These are phyloP conservation scores for Drosophila mulleri DNA, from an alignment of 2,888 invertebrate species.

Conservation along the genomic window DNA sequence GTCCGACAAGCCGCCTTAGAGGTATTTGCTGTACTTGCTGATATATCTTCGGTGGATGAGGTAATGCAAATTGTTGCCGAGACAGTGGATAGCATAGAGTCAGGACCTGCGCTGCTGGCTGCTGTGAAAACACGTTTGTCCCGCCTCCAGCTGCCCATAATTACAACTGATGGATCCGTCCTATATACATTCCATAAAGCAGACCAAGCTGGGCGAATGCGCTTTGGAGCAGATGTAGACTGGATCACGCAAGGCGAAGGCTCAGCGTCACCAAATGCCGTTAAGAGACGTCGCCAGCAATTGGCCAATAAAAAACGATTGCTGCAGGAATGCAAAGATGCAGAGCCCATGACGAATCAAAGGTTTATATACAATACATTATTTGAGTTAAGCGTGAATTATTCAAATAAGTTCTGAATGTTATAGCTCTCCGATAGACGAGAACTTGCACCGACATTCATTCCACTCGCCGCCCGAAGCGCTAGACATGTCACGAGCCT, in stretches of 20 bases:
- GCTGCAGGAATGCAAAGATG: conserved; percentile 26
- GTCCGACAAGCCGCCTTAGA: conserved; percentile 93
- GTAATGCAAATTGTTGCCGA: conserved; percentile 88
- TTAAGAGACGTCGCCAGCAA: conserved; percentile 75
- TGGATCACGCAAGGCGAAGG: conserved; percentile 90
- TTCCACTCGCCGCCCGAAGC: conserved; percentile 74
- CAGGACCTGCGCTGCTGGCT: conserved; percentile 87
- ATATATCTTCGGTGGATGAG: conserved; percentile 88
- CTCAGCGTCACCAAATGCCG: conserved; percentile 87
- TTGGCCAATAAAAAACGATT: conserved; percentile 32
- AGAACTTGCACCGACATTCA: conserved; percentile 62
- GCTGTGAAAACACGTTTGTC: conserved; percentile 91
- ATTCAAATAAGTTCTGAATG: neutral
- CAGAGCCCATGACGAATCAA: conserved; percentile 15
- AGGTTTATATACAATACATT: conserved; percentile 24
- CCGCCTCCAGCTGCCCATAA: conserved; percentile 90
- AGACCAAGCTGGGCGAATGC: conserved; percentile 41
- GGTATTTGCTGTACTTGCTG: conserved; percentile 91
- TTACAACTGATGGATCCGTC: conserved; percentile 90
- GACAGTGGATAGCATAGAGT: conserved; percentile 85
- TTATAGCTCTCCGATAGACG: conserved; percentile 47
- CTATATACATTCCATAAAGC: conserved; percentile 88
- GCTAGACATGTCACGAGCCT: conserved; percentile 53
- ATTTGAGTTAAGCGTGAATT: neutral
- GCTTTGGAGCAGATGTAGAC: conserved; percentile 89